Evolutionary conservation across 2,888 invertebrate genomes (phyloP), one percentile per base, ranked within the genome.

Genomic region (Hecatera dysodea): DNA sequence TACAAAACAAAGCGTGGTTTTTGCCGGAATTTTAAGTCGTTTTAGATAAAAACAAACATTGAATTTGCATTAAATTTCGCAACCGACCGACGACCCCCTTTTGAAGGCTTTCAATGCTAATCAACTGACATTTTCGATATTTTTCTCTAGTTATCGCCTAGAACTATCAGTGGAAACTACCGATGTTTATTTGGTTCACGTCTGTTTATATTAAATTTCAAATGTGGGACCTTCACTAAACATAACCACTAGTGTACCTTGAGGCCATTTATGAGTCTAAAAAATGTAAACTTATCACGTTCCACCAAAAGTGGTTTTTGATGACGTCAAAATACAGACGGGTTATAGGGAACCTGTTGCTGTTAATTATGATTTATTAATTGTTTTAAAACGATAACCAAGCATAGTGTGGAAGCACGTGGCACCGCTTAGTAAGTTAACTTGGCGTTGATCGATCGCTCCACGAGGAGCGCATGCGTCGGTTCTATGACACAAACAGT

Each of bases 101-200:
- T 48, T 27, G 44, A 12, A 19, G 19, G 11, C 6, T 67, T 56
- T 50, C 6, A 22, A 74, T 68, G 55, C 55, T 50, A 75, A 59
- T 59, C 27, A 60, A 12, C 27, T 48, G 48, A 55, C 24, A 57
- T 62, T 67, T 50, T 48, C 39, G 17, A 72, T 77, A 33, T 57
- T 68, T 42, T 61, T 53, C 36, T 56, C 55, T 44, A 67, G 65
- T 17, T n/a, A 17, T 7, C 39, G 2, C 50, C 56, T 52, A 55
- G 42, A 65, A 52, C 33, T 46, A 22, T 39, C 24, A 66, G 39
- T 79, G 84, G 84, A 84, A 84, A 73, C 50, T 83, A 44, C 84
- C 84, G 75, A 15, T 84, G 84, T 84, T 84, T 81, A 84, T 84
- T 84, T 84, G 66, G 84, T 75, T 67, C 84, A 81, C 24, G 19